phyloP scores from a whole-genome alignment of 2,888 invertebrate genomes.

The Metellina segmentata region DNA sequence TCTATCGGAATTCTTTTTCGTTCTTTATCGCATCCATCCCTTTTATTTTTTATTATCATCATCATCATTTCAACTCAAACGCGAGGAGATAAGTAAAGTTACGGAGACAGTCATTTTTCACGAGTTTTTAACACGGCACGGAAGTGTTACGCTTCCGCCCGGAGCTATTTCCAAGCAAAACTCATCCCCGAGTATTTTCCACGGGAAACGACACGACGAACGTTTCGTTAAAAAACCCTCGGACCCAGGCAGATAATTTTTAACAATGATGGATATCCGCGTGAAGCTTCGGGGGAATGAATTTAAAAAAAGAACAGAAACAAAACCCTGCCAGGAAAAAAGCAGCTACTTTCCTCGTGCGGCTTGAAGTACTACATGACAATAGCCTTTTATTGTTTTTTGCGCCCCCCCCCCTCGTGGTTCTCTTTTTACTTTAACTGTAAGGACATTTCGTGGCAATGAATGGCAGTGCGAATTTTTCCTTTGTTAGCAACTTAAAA shows the following conservation, averaged over 20 bases:
- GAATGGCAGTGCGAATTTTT: conserved; percentile 42
- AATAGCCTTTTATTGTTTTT: conserved; percentile 46
- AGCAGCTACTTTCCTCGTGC: conserved; percentile 5
- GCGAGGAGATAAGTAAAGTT: conserved; percentile 27
- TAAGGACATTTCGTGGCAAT: conserved; percentile 51
- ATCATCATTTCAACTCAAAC: background rate
- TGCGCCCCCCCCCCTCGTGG: background rate
- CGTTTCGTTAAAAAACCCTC: background rate
- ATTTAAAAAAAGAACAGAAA: background rate
- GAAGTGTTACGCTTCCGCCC: background rate
- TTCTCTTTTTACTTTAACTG: conserved; percentile 19
- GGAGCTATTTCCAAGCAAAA: conserved; percentile 37
- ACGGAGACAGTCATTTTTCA: conserved; percentile 36
- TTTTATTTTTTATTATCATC: background rate
- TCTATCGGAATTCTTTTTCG: conserved; percentile 2
- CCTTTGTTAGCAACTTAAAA: conserved; percentile 65
- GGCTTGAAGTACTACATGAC: conserved; percentile 26
- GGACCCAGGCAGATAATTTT: conserved; percentile 53
- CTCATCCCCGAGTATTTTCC: conserved; percentile 15
- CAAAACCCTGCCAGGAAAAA: background rate
- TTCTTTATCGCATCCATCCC: background rate
- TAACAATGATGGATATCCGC: conserved; percentile 60
- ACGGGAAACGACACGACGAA: conserved; percentile 30
- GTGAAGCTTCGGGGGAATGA: conserved; percentile 4
- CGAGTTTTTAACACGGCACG: background rate